Percentiles rank a stretch among this genome's conserved stretches.
Evolutionary conservation across 2,113 vertebrate genomes (phyloP).

Genomic region (Elaphurus davidianus): DNA sequence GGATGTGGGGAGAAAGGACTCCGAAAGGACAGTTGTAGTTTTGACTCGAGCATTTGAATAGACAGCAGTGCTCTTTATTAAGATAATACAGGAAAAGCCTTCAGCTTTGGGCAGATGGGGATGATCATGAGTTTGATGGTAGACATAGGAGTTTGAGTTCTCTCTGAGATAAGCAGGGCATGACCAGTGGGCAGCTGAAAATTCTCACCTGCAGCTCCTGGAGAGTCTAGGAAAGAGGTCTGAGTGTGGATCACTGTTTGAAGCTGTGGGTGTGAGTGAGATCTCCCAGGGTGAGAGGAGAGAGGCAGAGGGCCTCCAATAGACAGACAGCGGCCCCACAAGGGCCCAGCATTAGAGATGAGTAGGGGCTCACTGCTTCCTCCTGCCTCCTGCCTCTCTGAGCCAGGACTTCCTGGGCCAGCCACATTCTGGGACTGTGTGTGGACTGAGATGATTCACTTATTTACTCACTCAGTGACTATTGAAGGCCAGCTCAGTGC

Average conservation of each 20-base stretch:
- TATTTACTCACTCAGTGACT: not conserved
- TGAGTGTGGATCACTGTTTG: not conserved
- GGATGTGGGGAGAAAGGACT: not conserved
- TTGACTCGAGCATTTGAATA: not conserved
- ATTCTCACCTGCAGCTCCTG: not conserved
- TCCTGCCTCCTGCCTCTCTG: not conserved
- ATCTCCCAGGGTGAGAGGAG: not conserved
- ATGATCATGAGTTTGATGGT: not conserved
- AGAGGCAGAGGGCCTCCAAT: not conserved
- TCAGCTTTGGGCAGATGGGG: not conserved
- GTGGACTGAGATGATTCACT: not conserved
- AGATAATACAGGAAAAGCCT: not conserved
- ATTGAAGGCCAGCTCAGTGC: conserved; percentile 40
- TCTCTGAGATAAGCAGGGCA: not conserved
- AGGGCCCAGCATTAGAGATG: not conserved
- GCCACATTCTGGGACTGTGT: not conserved
- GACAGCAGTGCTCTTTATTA: not conserved
- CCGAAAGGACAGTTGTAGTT: not conserved
- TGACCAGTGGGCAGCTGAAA: not conserved
- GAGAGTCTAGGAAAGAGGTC: not conserved
- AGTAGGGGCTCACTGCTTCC: not conserved
- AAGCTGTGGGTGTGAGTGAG: not conserved
- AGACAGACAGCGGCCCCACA: not conserved
- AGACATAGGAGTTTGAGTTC: not conserved
- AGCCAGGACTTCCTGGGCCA: not conserved